Evolutionary conservation across 1,140 invertebrate species (phyloP), one percentile per base, ranked within the genome.

Genomic region (Trichomalopsis sarcophagae): DNA sequence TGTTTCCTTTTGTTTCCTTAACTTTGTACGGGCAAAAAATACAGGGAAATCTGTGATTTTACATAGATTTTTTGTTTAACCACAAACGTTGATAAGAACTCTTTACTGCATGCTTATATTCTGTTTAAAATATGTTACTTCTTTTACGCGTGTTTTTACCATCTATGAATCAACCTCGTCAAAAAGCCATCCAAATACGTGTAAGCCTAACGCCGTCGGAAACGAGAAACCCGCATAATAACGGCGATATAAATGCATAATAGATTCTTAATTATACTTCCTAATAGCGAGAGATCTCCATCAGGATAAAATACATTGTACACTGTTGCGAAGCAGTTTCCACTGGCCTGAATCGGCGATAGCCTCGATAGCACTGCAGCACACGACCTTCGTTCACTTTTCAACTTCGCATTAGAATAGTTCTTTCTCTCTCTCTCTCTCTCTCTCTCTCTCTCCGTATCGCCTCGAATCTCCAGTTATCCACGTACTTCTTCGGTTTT

Each of bases 331-430:
- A 44, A 68, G 33, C 33, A 36, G 30, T 68, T 69, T 81, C 23
- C 11, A 71, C n/a, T 47, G 79, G 23, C 36, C 40, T 81, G 66
- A 73, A 71, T 81, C n/a, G 23, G 9, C 21, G 9, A 23, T 69
- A 71, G 40, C 79, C 66, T 81, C 79, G 79, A 62, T 33, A 73
- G 27, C 10, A n/a, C 10, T 21, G 5, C 47, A 27, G 62, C 30
- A 27, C 17, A 10, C n/a, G 79, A 47, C 36, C 79, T 69, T 71
- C 68, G n/a, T 47, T 71, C 66, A 44, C 30, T 68, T 80, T 80
- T 71, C 69, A 71, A 30, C 69, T 71, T 71, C 69, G 69, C 69
- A 71, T 33, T 71, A 33, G 69, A 71, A 71, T 71, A 30, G 69
- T n/a, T 71, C 23, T 1, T 27, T 27, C 27, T 27, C 27, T 27